Evolutionary conservation across 2,797 vertebrate genomes (phyloP).

Genomic region (Thunnus albacares): DNA sequence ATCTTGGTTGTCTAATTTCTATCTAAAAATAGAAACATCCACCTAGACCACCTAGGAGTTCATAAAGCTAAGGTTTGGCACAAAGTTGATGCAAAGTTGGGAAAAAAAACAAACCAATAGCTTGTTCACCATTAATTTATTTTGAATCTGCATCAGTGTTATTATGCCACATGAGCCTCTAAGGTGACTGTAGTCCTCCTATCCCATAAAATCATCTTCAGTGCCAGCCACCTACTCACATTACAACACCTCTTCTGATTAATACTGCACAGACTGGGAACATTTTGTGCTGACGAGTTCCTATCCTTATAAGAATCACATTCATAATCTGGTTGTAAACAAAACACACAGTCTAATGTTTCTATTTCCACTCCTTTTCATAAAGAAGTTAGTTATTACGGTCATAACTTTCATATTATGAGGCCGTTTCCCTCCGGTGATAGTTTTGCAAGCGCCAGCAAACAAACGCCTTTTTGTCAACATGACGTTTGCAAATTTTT

Average conservation of each 20-base stretch:
- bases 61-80: slow-evolving; percentile 2
- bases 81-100: background rate
- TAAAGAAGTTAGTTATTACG: slow-evolving; percentile 32
- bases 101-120: background rate
- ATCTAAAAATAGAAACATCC: slow-evolving; percentile 26
- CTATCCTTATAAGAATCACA: slow-evolving; percentile 57
- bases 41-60: background rate
- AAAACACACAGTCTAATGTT: slow-evolving; percentile 42
- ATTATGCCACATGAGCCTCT: slow-evolving; percentile 25
- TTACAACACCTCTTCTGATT: slow-evolving; percentile 70
- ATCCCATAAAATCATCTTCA: slow-evolving; percentile 48
- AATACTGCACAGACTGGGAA: slow-evolving; percentile 70
- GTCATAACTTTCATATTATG: slow-evolving; percentile 42
- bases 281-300: slow-evolving; percentile 78
- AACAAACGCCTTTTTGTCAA: slow-evolving; percentile 45
- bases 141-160: slow-evolving; percentile 24
- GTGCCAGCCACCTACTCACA: slow-evolving; percentile 60
- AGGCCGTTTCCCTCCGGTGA: slow-evolving; percentile 25
- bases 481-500: slow-evolving; percentile 35
- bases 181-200: slow-evolving; percentile 25
- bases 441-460: slow-evolving; percentile 9
- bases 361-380: slow-evolving; percentile 22
- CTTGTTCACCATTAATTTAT: slow-evolving; percentile 15
- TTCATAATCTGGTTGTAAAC: slow-evolving; percentile 62
- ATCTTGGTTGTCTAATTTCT: background rate